Percentiles rank a stretch among this genome's conserved stretches.
Conservation (phyloP, 1,140 invertebrate species). For the Ephestia elutella region DNA sequence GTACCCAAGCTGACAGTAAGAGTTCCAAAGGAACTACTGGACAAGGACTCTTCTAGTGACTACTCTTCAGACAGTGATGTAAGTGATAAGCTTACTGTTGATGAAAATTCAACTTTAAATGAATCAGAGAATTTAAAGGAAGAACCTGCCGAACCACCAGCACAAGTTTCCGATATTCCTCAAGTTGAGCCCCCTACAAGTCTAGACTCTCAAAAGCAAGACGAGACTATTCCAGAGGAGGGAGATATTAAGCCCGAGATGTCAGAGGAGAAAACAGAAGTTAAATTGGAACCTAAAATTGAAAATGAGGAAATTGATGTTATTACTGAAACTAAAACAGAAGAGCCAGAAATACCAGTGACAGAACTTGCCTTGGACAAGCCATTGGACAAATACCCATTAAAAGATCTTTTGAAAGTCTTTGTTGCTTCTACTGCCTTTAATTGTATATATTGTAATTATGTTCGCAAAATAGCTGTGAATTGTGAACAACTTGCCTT, state of each 20-base stretch:
- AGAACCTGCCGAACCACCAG: slow-evolving; percentile 13
- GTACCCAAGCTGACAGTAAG: slow-evolving; percentile 70
- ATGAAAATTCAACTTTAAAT: slow-evolving; percentile 37
- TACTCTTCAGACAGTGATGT: slow-evolving; percentile 75
- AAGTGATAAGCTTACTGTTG: slow-evolving; percentile 75
- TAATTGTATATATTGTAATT: slow-evolving; percentile 87
- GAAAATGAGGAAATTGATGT: slow-evolving; percentile 37
- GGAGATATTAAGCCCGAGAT: slow-evolving; percentile 5
- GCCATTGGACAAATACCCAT: slow-evolving; percentile 81
- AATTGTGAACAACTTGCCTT: slow-evolving; percentile 85
- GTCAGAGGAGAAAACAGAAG: slow-evolving; percentile 20
- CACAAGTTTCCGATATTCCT: background rate
- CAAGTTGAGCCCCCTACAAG: slow-evolving; percentile 10
- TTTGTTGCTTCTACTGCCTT: slow-evolving; percentile 81
- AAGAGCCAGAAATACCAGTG: slow-evolving; percentile 69
- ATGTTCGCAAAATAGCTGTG: slow-evolving; percentile 86
- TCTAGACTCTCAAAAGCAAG: slow-evolving; percentile 9
- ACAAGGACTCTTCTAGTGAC: slow-evolving; percentile 72
- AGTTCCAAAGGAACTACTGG: slow-evolving; percentile 69
- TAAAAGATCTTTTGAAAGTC: slow-evolving; percentile 81
- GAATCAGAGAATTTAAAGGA: slow-evolving; percentile 25
- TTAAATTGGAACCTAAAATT: slow-evolving; percentile 37
- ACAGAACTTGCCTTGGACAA: slow-evolving; percentile 84
- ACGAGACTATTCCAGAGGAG: slow-evolving; percentile 18
- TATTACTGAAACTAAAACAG: slow-evolving; percentile 40